Evolutionary conservation across 2,113 vertebrate species (phyloP).

Genomic region (Istiophorus platypterus): DNA sequence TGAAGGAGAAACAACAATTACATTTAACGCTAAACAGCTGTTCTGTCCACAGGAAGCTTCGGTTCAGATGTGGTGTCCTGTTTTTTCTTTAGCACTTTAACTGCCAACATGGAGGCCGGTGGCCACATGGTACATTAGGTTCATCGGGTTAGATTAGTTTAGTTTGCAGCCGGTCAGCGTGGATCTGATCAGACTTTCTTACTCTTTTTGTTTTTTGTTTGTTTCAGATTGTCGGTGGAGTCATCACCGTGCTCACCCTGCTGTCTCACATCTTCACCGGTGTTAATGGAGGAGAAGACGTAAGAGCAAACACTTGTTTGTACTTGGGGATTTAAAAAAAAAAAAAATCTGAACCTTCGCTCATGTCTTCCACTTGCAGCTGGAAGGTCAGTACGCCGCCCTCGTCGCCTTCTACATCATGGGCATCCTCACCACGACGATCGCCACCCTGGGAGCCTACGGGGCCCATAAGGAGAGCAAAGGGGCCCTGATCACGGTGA

Average conservation of each 20-base stretch:
- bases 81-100: too few relatives aligned
- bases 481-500: slow-evolving; percentile 61
- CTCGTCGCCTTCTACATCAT: slow-evolving; percentile 28
- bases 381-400: not conserved
- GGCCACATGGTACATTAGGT: too few relatives aligned
- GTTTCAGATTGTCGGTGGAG: slow-evolving; percentile 45
- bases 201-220: not conserved
- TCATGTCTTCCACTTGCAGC: not conserved
- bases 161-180: too few relatives aligned
- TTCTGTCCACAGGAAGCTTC: not conserved
- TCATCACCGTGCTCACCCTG: slow-evolving; percentile 51
- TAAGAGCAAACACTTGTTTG: slow-evolving; percentile 36
- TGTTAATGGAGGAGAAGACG: fast-evolving
- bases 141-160: too few relatives aligned
- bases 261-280: slow-evolving; percentile 9
- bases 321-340: too few relatives aligned
- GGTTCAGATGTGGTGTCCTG: not conserved
- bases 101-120: too few relatives aligned
- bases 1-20: not conserved
- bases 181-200: not conserved
- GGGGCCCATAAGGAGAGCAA: slow-evolving; percentile 66
- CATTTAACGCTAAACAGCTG: not conserved
- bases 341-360: not conserved
- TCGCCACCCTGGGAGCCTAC: slow-evolving; percentile 67
- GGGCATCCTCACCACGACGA: slow-evolving; percentile 45